Conservation (phyloP, 2,113 vertebrate species). For the Gobiocypris rarus region DNA sequence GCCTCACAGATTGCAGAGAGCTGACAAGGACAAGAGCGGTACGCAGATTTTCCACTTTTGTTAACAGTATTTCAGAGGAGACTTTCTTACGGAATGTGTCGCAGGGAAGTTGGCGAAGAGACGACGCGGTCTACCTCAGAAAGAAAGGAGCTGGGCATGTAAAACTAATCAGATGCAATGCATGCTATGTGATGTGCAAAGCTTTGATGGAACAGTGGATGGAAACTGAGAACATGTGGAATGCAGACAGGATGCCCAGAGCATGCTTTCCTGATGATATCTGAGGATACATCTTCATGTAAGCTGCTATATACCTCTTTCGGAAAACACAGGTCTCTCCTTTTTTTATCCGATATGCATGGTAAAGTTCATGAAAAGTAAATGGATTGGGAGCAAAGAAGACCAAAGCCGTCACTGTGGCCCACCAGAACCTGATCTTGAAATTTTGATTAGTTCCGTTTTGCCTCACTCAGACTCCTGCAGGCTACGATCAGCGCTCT, state of each 20-base stretch:
- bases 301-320: background rate
- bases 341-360: background rate
- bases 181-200: slow-evolving; percentile 23
- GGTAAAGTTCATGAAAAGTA: slow-evolving; percentile 36
- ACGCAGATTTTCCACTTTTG: slow-evolving; percentile 25
- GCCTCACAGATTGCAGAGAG: background rate
- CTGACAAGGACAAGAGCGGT: slow-evolving; percentile 16
- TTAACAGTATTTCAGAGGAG: background rate
- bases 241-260: background rate
- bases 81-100: slow-evolving; percentile 21
- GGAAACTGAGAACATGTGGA: slow-evolving; percentile 44
- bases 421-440: background rate
- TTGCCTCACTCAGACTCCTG: slow-evolving; percentile 42
- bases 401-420: background rate
- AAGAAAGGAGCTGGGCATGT: slow-evolving; percentile 52
- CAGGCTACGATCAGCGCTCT: slow-evolving; percentile 64
- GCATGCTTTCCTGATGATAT: background rate
- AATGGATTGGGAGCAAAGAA: slow-evolving; percentile 30
- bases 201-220: background rate
- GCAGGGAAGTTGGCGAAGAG: slow-evolving; percentile 6
- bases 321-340: background rate
- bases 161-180: slow-evolving; percentile 48
- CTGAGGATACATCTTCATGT: background rate
- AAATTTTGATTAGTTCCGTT: slow-evolving; percentile 48
- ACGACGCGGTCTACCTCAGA: slow-evolving; percentile 13